These are phyloP conservation scores for Cochlearius cochlearius DNA, from an alignment of 2,113 vertebrate genomes.

Conservation along the genomic window DNA sequence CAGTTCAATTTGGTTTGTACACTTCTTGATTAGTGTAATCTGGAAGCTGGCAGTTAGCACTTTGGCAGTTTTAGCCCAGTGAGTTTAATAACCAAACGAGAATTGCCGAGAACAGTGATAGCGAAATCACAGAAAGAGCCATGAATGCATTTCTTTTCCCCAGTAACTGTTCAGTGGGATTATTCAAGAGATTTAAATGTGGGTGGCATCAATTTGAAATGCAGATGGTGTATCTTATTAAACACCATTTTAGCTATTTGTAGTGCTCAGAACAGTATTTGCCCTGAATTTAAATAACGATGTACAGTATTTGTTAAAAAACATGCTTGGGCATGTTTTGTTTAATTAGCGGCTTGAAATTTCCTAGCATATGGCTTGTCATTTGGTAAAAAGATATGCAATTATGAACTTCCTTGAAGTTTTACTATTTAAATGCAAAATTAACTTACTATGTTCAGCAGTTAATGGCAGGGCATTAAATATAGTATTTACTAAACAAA, in stretches of 20 bases:
- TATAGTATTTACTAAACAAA: conserved; percentile 46
- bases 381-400: conserved; percentile 54
- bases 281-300: conserved; percentile 59
- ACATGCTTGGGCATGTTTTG: conserved; percentile 64
- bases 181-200: conserved; percentile 44
- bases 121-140: background rate
- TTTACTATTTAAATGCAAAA: conserved; percentile 39
- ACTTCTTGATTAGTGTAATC: conserved; percentile 10
- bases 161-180: conserved; percentile 26
- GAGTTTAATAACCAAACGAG: background rate
- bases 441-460: background rate
- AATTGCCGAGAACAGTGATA: background rate
- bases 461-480: conserved; percentile 17
- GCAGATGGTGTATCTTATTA: conserved; percentile 66
- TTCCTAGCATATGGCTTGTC: conserved; percentile 69
- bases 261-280: conserved; percentile 47
- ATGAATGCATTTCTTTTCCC: background rate
- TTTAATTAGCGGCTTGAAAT: conserved; percentile 73
- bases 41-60: conserved; percentile 34
- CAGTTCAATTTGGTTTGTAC: conserved; percentile 29
- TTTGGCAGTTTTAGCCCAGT: conserved; percentile 52
- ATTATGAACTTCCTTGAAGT: conserved; percentile 61
- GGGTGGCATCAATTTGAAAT: conserved; percentile 53
- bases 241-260: conserved; percentile 57
- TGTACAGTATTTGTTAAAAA: conserved; percentile 68